A percentile compares a stretch with the other conserved stretches of the same genome.
Evolutionary conservation across 2,113 vertebrate species (phyloP).

Genomic region (Diadophis punctatus): DNA sequence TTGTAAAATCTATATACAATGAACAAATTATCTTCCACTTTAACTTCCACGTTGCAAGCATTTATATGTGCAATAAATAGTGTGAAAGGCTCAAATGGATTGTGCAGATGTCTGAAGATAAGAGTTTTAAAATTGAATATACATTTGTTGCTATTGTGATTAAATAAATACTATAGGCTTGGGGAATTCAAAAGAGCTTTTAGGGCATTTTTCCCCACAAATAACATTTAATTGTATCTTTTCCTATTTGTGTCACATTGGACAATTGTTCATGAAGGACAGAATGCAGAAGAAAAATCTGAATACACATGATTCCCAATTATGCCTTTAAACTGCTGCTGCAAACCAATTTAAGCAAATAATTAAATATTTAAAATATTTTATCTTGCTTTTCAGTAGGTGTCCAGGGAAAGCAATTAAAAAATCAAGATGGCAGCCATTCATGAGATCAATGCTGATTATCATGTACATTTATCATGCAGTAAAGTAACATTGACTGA

Average conservation of each 20-base stretch:
- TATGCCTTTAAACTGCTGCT: background rate
- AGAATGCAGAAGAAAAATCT: background rate
- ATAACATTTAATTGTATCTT: background rate
- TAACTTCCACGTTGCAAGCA: background rate
- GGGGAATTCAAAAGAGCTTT: background rate
- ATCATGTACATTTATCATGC: background rate
- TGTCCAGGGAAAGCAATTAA: background rate
- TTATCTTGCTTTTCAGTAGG: background rate
- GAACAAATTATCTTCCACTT: background rate
- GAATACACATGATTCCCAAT: background rate
- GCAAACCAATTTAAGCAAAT: background rate
- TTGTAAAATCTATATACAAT: background rate
- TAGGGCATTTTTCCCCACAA: background rate
- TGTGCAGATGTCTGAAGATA: background rate
- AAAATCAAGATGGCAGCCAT: background rate
- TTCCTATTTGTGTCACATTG: background rate
- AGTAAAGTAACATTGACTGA: background rate
- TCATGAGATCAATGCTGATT: background rate
- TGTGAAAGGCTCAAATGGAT: background rate
- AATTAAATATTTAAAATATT: background rate
- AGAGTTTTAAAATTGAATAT: background rate
- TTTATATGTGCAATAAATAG: background rate
- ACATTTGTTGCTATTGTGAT: constrained; percentile 2
- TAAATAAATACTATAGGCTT: background rate
- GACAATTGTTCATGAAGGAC: background rate